Evolutionary conservation across 2,797 vertebrate species (phyloP).

Genomic region (Varecia variegata): DNA sequence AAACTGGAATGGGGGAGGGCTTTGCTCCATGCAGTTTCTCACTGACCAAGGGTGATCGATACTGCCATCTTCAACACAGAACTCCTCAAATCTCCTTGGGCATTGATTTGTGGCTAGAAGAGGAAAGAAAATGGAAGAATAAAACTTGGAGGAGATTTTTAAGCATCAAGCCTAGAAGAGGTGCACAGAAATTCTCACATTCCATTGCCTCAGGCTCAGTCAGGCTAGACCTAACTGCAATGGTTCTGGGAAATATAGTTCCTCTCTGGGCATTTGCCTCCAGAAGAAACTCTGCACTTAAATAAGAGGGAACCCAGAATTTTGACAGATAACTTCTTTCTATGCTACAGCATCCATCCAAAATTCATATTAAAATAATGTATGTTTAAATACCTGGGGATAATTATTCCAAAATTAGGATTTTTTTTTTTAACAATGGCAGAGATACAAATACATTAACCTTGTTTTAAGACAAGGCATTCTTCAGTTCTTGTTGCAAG

Average conservation of each 20-base stretch:
- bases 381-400: not conserved
- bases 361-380: not conserved
- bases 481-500: not conserved
- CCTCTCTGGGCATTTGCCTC: not conserved
- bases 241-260: not conserved
- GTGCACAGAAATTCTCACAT: not conserved
- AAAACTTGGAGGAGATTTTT: not conserved
- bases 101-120: not conserved
- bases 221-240: not conserved
- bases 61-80: not conserved
- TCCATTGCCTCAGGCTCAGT: not conserved
- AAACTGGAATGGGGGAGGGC: not conserved
- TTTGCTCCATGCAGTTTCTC: not conserved
- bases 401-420: not conserved
- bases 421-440: not conserved
- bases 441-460: not conserved
- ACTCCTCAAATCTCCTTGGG: not conserved
- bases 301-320: not conserved
- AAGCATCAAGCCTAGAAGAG: not conserved
- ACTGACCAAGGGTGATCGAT: not conserved
- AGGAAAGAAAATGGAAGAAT: not conserved
- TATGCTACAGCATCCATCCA: not conserved
- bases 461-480: not conserved
- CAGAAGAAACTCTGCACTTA: not conserved
- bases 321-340: not conserved